Evolutionary conservation across 2,113 vertebrate genomes (phyloP), one percentile per base, ranked within the genome.

Genomic region (Drymodes brunneopygia): DNA sequence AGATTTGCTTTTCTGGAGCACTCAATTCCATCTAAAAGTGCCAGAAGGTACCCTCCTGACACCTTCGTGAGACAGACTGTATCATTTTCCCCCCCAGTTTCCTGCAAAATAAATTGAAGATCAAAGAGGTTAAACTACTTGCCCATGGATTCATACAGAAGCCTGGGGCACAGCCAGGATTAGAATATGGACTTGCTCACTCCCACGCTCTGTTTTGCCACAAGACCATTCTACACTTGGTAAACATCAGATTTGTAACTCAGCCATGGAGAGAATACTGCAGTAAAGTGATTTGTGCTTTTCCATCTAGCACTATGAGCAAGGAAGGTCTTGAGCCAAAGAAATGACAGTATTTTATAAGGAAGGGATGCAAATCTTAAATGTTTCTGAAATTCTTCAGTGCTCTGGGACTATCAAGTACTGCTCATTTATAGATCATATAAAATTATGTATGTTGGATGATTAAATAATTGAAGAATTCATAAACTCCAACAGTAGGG

Each of bases 61-160:
- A 88, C 38, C 54, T 65, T 67, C 2, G 17, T 1, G 6, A 83
- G 88, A 86, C 22, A 86, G 58, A 73, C 53, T 71, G 36, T 79
- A 69, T 87, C 24, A 81, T 94, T 90, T 94, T 23, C 29, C 36
- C 48, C 48, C 48, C 84, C 48, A 54, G 1, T 94, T 94, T 94
- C 65, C 89, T 92, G 65, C 45, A 91, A 92, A 95, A 95, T 77
- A 94, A 94, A 95, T 93, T 95, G 86, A 94, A 18, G 87, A 80
- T 77, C 87, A 91, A 87, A 92, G 54, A 95, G 84, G 87, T 92
- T 91, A 95, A 79, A 61, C 50, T 85, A 42, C 66, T 91, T 82
- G 66, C 17, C 62, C 50, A 42, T 29, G 33, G 87, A 88, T 85
- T 90, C 84, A 86, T 31, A 73, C 27, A 65, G 60, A 61, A 92